Evolutionary conservation across 2,797 vertebrate species (phyloP).

Genomic region (Sebastes wilsoni): DNA sequence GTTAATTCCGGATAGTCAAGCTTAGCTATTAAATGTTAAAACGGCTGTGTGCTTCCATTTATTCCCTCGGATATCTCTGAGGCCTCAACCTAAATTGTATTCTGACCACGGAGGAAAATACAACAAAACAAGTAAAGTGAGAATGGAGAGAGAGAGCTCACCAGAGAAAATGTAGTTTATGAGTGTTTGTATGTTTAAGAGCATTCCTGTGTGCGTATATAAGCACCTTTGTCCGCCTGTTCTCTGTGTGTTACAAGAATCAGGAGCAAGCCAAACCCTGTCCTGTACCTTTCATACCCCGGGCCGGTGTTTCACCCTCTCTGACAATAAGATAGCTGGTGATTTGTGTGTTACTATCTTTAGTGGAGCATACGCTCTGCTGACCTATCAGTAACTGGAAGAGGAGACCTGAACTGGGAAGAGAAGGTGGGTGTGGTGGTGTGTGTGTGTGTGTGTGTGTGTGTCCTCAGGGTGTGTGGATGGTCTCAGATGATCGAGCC

Average conservation of each 20-base stretch:
- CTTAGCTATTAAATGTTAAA: too few relatives aligned
- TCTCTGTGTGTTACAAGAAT: slow-evolving; percentile 11
- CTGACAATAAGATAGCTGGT: slow-evolving; percentile 67
- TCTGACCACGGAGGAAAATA: slow-evolving; percentile 2
- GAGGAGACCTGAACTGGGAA: slow-evolving; percentile 36
- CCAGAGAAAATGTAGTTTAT: neutral
- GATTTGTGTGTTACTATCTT: slow-evolving; percentile 79
- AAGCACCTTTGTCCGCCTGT: slow-evolving; percentile 5
- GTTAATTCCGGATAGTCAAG: too few relatives aligned
- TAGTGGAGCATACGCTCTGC: slow-evolving; percentile 52
- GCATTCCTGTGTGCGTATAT: neutral
- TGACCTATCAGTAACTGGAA: slow-evolving; percentile 50
- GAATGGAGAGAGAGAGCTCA: neutral
- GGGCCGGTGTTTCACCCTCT: slow-evolving; percentile 27
- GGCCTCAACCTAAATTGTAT: slow-evolving; percentile 11
- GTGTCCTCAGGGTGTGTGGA: slow-evolving; percentile 37
- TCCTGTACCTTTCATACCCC: slow-evolving; percentile 17
- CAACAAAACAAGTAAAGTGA: neutral
- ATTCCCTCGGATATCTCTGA: slow-evolving; percentile 22
- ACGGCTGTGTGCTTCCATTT: slow-evolving; percentile 25
- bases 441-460: slow-evolving; percentile 13
- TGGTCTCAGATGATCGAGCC: slow-evolving; percentile 42
- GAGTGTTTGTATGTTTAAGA: neutral
- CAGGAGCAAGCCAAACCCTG: slow-evolving; percentile 11
- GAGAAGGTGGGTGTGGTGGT: slow-evolving; percentile 22